Conservation (phyloP, 2,113 vertebrate species). For the Morone chrysops region DNA sequence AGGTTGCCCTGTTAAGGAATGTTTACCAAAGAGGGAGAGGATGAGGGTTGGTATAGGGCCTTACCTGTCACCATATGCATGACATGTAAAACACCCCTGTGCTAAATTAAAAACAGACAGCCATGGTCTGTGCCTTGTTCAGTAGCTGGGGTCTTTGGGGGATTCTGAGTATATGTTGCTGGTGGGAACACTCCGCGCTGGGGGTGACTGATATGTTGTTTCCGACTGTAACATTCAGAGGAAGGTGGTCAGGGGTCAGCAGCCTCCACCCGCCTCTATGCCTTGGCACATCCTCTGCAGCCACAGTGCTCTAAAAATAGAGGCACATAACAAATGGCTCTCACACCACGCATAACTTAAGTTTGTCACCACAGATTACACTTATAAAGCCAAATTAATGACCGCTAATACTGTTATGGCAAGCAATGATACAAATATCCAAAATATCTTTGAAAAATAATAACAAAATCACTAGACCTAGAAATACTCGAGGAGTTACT, state of each 20-base stretch:
- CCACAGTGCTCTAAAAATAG: conserved; percentile 72
- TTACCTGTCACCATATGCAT: conserved; percentile 50
- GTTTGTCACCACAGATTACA: conserved; percentile 2
- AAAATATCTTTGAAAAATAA: background rate
- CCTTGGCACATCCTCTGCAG: conserved; percentile 75
- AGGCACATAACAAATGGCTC: conserved; percentile 52
- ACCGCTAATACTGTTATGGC: background rate
- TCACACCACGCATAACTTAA: conserved; percentile 13
- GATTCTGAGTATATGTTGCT: conserved; percentile 32
- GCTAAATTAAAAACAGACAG: conserved; percentile 65
- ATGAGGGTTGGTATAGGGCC: conserved; percentile 31
- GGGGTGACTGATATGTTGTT: conserved; percentile 82
- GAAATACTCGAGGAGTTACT: background rate
- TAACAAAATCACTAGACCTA: background rate
- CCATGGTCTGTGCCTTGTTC: conserved; percentile 23
- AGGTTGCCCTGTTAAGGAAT: conserved; percentile 56
- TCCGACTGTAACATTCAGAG: conserved; percentile 75
- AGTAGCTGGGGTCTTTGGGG: conserved; percentile 13
- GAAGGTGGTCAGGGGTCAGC: conserved; percentile 75
- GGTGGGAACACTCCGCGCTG: conserved; percentile 48
- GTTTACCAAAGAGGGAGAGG: conserved; percentile 48
- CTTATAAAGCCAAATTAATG: background rate
- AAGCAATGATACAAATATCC: background rate
- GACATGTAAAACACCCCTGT: conserved; percentile 53
- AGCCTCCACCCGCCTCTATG: conserved; percentile 62